Conservation (phyloP, 2,797 vertebrate genomes). For the Mormyrus proboscirostris region DNA sequence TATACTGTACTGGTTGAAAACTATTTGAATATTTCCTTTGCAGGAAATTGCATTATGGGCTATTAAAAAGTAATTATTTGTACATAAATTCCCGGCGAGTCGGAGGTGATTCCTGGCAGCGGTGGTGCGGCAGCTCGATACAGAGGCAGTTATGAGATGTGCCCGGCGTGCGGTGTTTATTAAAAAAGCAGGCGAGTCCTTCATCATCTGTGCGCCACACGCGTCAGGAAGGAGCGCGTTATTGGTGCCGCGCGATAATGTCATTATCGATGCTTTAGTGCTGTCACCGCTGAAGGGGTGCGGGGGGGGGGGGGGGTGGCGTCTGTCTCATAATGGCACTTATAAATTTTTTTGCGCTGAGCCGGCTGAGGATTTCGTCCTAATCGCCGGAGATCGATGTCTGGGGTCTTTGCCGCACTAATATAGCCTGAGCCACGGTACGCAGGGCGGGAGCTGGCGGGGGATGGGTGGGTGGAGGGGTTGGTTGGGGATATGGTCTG, state of each 20-base stretch:
- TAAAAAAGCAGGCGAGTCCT: constrained; percentile 67
- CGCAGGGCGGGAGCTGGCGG: no score
- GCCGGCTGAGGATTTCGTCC: constrained; percentile 6
- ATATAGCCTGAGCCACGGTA: not conserved
- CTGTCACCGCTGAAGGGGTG: constrained; percentile 38
- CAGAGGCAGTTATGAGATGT: constrained; percentile 68
- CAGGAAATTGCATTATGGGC: constrained; percentile 76
- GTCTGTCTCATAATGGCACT: constrained; percentile 5
- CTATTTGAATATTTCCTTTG: constrained; percentile 80
- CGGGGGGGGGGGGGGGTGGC: not conserved
- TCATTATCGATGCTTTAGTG: constrained; percentile 60
- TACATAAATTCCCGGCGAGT: constrained; percentile 75
- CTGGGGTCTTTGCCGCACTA: not conserved
- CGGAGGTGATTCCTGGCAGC: constrained; percentile 64
- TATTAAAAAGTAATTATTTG: constrained; percentile 86
- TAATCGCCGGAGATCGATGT: not conserved
- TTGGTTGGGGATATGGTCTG: not conserved
- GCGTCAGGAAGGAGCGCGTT: constrained; percentile 61
- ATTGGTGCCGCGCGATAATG: constrained; percentile 65
- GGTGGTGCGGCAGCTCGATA: constrained; percentile 56
- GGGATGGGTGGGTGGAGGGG: not conserved
- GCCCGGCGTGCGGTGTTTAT: constrained; percentile 63
- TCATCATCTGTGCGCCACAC: constrained; percentile 59
- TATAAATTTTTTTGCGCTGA: constrained; percentile 14
- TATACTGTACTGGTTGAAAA: constrained; percentile 74